A percentile compares a stretch with the other conserved stretches of the same genome.
These are phyloP conservation scores for Pyrocephalus nanus DNA, from an alignment of 2,797 vertebrate species.

Conservation along the genomic window DNA sequence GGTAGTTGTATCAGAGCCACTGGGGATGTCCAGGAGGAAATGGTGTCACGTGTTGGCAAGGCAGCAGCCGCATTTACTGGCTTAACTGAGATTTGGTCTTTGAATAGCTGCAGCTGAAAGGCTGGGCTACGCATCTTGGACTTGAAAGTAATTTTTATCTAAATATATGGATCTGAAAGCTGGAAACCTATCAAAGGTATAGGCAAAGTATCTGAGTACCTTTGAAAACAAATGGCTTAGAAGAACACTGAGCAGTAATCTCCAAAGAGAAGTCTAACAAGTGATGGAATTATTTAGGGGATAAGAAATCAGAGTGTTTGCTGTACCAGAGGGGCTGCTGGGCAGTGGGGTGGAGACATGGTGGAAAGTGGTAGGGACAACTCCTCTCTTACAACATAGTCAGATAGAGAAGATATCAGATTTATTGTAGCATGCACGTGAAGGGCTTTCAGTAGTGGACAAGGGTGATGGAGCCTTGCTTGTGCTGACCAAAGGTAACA, in stretches of 20 bases:
- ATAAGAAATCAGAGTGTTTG: background rate
- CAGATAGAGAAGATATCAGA: background rate
- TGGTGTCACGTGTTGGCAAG: slow-evolving; percentile 7
- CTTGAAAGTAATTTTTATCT: slow-evolving; percentile 40
- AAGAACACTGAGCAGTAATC: background rate
- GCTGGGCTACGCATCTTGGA: background rate
- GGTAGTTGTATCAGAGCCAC: background rate
- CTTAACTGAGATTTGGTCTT: slow-evolving; percentile 14
- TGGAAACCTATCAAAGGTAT: slow-evolving; percentile 32
- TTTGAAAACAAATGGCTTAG: slow-evolving; percentile 28
- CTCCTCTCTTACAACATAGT: background rate
- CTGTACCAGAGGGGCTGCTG: background rate
- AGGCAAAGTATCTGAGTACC: background rate
- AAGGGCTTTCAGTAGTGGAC: background rate
- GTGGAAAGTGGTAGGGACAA: background rate
- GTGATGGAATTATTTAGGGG: background rate
- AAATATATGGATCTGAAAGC: background rate
- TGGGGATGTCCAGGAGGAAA: slow-evolving; percentile 31
- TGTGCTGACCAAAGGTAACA: background rate
- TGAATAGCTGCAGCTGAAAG: slow-evolving; percentile 38
- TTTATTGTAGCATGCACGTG: background rate
- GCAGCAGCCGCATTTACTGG: background rate
- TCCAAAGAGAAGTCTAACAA: background rate
- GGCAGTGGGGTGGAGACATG: background rate
- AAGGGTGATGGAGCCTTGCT: background rate